These are phyloP conservation scores for Tragelaphus buxtoni DNA, from an alignment of 2,113 vertebrate species.

Conservation along the genomic window DNA sequence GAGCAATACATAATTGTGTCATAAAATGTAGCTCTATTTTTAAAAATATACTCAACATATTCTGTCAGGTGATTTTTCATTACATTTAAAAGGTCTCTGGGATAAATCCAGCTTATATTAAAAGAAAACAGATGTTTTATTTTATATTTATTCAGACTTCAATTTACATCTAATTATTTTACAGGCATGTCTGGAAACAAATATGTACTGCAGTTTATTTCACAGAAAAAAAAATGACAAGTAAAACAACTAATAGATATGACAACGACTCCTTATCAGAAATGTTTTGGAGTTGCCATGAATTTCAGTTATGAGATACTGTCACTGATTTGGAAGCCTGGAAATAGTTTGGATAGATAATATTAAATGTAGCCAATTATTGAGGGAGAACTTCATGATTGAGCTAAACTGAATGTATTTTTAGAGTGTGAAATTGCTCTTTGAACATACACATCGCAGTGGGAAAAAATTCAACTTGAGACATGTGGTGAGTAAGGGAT, in stretches of 20 bases:
- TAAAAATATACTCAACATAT: neutral
- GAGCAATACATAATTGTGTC: neutral
- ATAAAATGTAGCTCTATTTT: neutral
- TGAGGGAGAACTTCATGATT: neutral
- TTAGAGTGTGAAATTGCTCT: neutral
- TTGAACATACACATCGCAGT: neutral
- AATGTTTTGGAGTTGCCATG: neutral
- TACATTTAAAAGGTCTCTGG: neutral
- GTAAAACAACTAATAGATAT: neutral
- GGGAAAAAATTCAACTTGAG: neutral
- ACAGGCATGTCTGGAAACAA: neutral
- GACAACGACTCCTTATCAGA: neutral
- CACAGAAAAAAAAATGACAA: neutral
- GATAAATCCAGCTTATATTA: neutral
- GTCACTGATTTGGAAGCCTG: neutral
- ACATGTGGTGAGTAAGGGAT: neutral
- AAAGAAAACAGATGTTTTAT: constrained; percentile 3
- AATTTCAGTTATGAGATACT: neutral
- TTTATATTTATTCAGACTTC: constrained; percentile 9
- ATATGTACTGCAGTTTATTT: neutral
- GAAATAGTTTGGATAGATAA: neutral
- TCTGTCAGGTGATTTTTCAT: neutral
- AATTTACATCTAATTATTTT: neutral
- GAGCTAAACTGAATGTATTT: neutral
- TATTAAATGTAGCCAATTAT: neutral